These are phyloP conservation scores for Orius laevigatus DNA, from an alignment of 1,140 invertebrate genomes.

Conservation along the genomic window DNA sequence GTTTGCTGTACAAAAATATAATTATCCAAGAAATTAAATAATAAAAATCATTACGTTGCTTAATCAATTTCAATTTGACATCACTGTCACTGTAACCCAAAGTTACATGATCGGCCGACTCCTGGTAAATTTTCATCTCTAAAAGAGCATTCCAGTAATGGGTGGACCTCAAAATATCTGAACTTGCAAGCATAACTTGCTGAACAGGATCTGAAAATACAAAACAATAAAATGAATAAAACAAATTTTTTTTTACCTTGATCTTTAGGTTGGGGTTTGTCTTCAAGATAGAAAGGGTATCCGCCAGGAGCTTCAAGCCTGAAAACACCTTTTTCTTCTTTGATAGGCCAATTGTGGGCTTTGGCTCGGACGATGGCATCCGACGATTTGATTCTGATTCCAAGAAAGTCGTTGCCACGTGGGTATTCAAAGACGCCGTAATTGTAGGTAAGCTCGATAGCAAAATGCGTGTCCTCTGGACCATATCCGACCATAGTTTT, in stretches of 20 bases:
- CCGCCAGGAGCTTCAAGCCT: conserved; percentile 72
- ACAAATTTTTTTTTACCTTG: conserved; percentile 33
- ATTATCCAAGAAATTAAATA: no score
- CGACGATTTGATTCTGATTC: conserved; percentile 68
- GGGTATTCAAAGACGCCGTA: conserved; percentile 81
- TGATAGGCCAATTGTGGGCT: conserved; percentile 43
- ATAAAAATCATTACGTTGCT: no score
- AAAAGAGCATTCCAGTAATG: conserved; percentile 71
- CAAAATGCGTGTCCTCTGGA: conserved; percentile 86
- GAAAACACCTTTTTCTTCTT: conserved; percentile 36
- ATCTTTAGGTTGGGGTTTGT: conserved; percentile 44
- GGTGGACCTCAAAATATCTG: conserved; percentile 56
- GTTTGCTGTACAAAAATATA: conserved; percentile 26
- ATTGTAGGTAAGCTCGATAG: conserved; percentile 93
- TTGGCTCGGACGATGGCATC: conserved; percentile 57
- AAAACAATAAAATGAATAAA: conserved; percentile 12
- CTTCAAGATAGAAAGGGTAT: conserved; percentile 68
- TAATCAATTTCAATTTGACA: conserved; percentile 59
- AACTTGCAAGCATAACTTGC: conserved; percentile 64
- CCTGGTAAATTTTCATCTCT: conserved; percentile 50
- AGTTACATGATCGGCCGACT: conserved; percentile 37
- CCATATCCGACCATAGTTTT: conserved; percentile 99
- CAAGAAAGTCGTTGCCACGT: conserved; percentile 73
- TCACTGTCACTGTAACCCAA: conserved; percentile 57
- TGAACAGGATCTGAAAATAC: conserved; percentile 56